These are phyloP conservation scores for Prosopocoilus inquinatus DNA, from an alignment of 2,888 invertebrate genomes.

Conservation along the genomic window DNA sequence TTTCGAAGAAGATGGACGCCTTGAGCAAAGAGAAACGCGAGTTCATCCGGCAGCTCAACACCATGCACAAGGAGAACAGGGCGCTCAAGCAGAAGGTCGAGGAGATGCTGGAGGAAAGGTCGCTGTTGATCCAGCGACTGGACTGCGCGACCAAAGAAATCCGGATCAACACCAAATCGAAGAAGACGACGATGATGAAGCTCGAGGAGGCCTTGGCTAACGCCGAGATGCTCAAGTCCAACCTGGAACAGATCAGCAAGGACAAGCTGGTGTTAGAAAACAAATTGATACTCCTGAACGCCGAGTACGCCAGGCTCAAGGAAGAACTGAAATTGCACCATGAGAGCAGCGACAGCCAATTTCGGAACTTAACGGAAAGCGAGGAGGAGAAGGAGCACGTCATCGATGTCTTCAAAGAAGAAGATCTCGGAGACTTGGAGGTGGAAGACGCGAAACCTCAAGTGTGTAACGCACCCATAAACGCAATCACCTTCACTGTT, in stretches of 20 bases:
- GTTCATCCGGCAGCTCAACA: constrained; percentile 32
- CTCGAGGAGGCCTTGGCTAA: constrained; percentile 37
- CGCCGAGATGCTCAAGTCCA: constrained; percentile 31
- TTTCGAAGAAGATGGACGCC: constrained; percentile 39
- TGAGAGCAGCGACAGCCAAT: constrained; percentile 6
- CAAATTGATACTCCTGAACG: constrained; percentile 36
- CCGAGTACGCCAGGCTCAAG: constrained; percentile 38
- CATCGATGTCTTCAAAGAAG: background rate
- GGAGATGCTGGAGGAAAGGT: constrained; percentile 41
- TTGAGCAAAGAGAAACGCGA: constrained; percentile 41
- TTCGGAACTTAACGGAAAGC: constrained; percentile 1
- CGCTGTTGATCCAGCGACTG: constrained; percentile 35
- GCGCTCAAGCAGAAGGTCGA: constrained; percentile 42
- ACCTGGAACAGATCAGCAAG: constrained; percentile 34
- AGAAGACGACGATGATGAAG: constrained; percentile 40
- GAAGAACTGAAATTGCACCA: constrained; percentile 23
- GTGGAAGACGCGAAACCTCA: too few relatives aligned
- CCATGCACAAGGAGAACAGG: constrained; percentile 40
- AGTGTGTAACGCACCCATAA: too few relatives aligned
- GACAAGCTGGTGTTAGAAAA: constrained; percentile 41
- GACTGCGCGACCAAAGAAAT: constrained; percentile 44
- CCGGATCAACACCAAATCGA: constrained; percentile 40
- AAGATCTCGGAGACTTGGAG: too few relatives aligned
- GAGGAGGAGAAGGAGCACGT: constrained; percentile 4
- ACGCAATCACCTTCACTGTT: too few relatives aligned